Conservation (phyloP, 2,888 invertebrate genomes). For the Lepidocyrtoides sp. region DNA sequence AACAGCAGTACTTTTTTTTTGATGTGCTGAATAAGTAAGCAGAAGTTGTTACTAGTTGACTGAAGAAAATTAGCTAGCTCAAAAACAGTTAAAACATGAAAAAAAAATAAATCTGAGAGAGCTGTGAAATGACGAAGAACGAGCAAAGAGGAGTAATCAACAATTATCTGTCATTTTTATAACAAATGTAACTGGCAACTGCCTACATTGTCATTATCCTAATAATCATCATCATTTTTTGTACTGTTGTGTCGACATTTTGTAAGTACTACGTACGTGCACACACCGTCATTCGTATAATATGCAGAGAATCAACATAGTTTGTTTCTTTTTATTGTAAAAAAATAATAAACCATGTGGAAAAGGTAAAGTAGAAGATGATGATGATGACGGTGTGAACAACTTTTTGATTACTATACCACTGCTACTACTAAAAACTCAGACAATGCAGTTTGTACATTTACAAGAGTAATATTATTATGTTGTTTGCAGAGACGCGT, state of each 20-base stretch:
- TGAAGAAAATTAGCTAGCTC: slow-evolving; percentile 1
- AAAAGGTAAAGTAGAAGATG: neutral
- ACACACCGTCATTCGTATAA: neutral
- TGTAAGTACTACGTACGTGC: neutral
- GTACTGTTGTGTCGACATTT: slow-evolving; percentile 15
- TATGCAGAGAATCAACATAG: slow-evolving; percentile 16
- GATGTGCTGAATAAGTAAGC: no score
- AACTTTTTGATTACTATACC: slow-evolving; percentile 63
- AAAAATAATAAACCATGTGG: neutral
- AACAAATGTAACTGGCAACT: slow-evolving; percentile 61
- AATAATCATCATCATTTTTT: slow-evolving; percentile 34
- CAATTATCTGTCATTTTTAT: slow-evolving; percentile 72
- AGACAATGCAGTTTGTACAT: neutral
- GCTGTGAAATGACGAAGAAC: slow-evolving; percentile 27
- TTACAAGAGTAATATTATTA: neutral
- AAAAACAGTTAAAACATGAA: slow-evolving; percentile 9
- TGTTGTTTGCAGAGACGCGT: slow-evolving; percentile 18
- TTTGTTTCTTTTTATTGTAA: slow-evolving; percentile 3
- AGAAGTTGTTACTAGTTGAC: neutral
- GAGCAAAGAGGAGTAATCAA: slow-evolving; percentile 59
- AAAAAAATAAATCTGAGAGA: slow-evolving; percentile 40
- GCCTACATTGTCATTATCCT: slow-evolving; percentile 65
- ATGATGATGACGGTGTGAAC: slow-evolving; percentile 57
- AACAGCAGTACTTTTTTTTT: no score
- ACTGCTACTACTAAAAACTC: slow-evolving; percentile 29